Evolutionary conservation across 2,113 vertebrate genomes (phyloP).

Genomic region (Erythrocebus patas): DNA sequence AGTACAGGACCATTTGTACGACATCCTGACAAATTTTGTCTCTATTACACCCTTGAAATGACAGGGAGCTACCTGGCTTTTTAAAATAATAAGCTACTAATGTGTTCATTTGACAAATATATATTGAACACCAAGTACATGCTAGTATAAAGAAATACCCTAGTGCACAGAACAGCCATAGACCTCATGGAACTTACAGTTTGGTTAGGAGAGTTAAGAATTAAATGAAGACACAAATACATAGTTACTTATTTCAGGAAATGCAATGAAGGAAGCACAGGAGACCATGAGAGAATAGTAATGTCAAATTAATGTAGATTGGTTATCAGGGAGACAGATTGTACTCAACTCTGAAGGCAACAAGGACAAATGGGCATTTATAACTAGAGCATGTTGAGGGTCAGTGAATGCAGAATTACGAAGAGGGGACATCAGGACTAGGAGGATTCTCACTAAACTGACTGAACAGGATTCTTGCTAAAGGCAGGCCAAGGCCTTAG

Average conservation of each 20-base stretch:
- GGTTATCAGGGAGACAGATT: background rate
- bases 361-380: background rate
- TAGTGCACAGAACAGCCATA: background rate
- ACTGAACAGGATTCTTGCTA: background rate
- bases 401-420: background rate
- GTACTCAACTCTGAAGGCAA: background rate
- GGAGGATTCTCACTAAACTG: background rate
- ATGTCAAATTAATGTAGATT: background rate
- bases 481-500: background rate
- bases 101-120: background rate
- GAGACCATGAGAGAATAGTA: background rate
- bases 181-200: background rate
- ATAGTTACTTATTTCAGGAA: background rate
- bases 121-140: background rate
- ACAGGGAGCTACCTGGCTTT: background rate
- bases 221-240: background rate
- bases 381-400: background rate
- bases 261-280: background rate
- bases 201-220: background rate
- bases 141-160: background rate
- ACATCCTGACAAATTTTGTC: background rate
- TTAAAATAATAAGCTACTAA: background rate
- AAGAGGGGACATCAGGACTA: background rate
- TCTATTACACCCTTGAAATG: background rate
- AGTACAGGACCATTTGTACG: background rate